A percentile compares a stretch with the other conserved stretches of the same genome.
Evolutionary conservation across 2,888 invertebrate species (phyloP).

Genomic region (Eledone cirrhosa): DNA sequence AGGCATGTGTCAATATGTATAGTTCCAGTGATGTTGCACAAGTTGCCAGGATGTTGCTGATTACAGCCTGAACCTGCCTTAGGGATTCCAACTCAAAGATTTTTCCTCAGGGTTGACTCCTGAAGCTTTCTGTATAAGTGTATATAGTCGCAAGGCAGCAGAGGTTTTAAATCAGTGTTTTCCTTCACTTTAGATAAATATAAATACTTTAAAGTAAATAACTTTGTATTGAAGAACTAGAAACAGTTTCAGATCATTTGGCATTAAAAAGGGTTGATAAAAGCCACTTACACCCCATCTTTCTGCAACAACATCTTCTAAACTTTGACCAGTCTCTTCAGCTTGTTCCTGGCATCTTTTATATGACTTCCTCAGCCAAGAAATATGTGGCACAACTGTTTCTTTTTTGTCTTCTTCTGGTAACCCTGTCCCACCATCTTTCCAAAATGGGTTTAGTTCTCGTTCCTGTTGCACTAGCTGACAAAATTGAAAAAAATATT

Average conservation of each 20-base stretch:
- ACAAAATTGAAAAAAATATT: background rate
- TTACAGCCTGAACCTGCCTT: no score
- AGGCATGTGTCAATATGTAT: no score
- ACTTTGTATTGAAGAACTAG: no score
- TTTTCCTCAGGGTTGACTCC: no score
- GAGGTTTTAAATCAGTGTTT: no score
- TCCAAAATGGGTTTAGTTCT: conserved; percentile 94
- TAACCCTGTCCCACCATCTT: conserved; percentile 84
- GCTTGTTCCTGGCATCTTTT: conserved; percentile 72
- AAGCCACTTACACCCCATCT: conserved; percentile 70
- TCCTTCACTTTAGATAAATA: no score
- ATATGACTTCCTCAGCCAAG: conserved; percentile 71
- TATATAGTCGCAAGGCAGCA: no score
- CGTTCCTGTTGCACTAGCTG: conserved; percentile 76
- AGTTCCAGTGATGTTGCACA: no score
- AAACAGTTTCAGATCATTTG: background rate
- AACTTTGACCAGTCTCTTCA: conserved; percentile 68
- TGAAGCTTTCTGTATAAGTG: no score
- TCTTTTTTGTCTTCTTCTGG: conserved; percentile 69
- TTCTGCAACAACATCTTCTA: conserved; percentile 72
- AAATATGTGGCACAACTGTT: conserved; percentile 53
- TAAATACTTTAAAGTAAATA: no score
- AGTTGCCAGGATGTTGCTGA: no score
- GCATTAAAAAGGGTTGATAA: background rate
- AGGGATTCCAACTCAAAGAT: no score